These are phyloP conservation scores for Lypha dubia DNA, from an alignment of 2,888 invertebrate genomes.

Conservation along the genomic window DNA sequence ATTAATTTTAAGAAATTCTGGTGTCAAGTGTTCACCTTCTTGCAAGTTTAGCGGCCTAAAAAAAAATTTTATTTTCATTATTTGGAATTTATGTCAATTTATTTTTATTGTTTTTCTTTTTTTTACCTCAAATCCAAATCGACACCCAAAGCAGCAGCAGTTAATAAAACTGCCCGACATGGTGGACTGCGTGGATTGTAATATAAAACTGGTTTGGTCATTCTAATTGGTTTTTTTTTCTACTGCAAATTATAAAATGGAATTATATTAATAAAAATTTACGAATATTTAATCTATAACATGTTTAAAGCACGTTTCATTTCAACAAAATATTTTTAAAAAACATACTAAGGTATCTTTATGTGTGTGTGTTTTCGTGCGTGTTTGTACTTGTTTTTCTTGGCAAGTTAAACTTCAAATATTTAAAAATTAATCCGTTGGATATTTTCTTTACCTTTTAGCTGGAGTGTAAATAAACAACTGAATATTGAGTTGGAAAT, in stretches of 20 bases:
- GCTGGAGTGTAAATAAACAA: slow-evolving; percentile 38
- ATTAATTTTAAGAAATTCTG: slow-evolving; percentile 84
- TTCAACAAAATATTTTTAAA: background rate
- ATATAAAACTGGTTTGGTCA: slow-evolving; percentile 84
- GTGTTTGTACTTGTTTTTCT: slow-evolving; percentile 10
- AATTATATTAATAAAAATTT: background rate
- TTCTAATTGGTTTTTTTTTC: slow-evolving; percentile 59
- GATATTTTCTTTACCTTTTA: slow-evolving; percentile 11
- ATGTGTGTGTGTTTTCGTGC: slow-evolving; percentile 7
- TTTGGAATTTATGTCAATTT: background rate
- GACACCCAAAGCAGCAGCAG: slow-evolving; percentile 87
- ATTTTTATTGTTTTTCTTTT: background rate
- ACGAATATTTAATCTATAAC: background rate
- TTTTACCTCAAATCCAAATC: slow-evolving; percentile 85
- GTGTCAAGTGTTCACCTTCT: slow-evolving; percentile 78
- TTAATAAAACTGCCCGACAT: slow-evolving; percentile 86
- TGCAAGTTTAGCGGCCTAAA: slow-evolving; percentile 61
- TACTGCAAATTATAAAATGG: background rate
- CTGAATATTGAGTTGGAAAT: background rate
- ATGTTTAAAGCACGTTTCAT: background rate
- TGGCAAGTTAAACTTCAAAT: background rate
- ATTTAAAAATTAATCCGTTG: too few relatives aligned
- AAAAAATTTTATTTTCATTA: background rate
- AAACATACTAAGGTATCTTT: too few relatives aligned
- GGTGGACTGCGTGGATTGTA: slow-evolving; percentile 87